Evolutionary conservation across 2,113 vertebrate species (phyloP).

Genomic region (Chloroceryle aenea): DNA sequence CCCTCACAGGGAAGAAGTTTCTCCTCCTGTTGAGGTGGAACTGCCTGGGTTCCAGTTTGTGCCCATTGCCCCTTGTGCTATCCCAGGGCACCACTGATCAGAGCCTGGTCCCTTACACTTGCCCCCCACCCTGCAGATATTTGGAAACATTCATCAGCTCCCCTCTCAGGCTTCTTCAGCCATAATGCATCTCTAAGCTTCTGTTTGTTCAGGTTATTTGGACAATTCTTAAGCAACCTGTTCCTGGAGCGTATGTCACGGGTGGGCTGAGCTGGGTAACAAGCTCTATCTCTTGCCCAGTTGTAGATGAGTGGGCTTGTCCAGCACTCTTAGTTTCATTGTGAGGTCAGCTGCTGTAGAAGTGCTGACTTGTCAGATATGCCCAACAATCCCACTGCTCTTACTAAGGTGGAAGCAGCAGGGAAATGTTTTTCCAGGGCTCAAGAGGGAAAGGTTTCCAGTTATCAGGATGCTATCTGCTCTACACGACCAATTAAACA

Average conservation of each 20-base stretch:
- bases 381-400: neutral
- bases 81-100: no score
- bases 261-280: neutral
- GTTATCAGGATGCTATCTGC: neutral
- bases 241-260: neutral
- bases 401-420: neutral
- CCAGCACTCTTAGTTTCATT: neutral
- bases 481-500: neutral
- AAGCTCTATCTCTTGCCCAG: neutral
- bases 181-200: neutral
- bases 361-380: neutral
- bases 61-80: no score
- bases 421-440: neutral
- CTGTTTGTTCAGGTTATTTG: neutral
- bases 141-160: no score
- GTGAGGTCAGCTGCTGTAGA: neutral
- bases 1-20: no score
- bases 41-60: no score
- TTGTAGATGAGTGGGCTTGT: neutral
- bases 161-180: no score
- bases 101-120: no score
- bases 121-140: no score
- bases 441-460: neutral
- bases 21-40: no score
- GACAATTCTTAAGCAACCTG: neutral